Conservation (phyloP, 2,888 invertebrate genomes). For the Caenorhabditis angaria region DNA sequence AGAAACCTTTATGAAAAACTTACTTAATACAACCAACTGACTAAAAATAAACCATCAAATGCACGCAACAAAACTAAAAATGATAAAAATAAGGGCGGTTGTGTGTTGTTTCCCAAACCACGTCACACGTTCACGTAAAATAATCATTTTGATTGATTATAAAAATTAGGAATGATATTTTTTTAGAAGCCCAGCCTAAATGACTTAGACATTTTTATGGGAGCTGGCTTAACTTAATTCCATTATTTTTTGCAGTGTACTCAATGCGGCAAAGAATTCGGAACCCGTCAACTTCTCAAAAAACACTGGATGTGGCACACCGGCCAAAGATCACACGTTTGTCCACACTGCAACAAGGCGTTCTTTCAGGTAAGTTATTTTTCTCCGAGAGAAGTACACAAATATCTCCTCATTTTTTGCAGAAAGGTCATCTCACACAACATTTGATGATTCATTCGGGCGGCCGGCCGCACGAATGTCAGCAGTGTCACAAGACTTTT, state of each 20-base stretch:
- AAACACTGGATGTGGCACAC: conserved; percentile 74
- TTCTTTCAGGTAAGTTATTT: conserved; percentile 70
- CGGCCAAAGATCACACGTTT: conserved; percentile 73
- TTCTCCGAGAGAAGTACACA: background rate
- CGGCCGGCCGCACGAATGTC: conserved; percentile 67
- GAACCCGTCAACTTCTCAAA: conserved; percentile 73
- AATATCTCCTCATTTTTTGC: conserved; percentile 40
- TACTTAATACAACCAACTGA: too few species aligned
- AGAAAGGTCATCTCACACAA: conserved; percentile 72
- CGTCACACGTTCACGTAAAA: background rate
- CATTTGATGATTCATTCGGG: conserved; percentile 72
- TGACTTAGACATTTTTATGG: conserved; percentile 10
- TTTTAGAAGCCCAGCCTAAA: background rate
- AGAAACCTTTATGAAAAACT: too few species aligned
- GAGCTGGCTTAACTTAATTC: too few species aligned
- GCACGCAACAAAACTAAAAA: too few species aligned
- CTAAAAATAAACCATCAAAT: too few species aligned
- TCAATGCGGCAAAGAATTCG: conserved; percentile 74
- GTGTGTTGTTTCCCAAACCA: too few species aligned
- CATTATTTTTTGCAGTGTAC: conserved; percentile 67
- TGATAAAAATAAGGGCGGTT: too few species aligned
- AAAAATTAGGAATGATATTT: background rate
- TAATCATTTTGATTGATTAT: background rate
- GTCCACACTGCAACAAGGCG: conserved; percentile 72
- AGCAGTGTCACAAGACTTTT: conserved; percentile 71